These are phyloP conservation scores for Lasioglossum figueresi DNA, from an alignment of 2,888 invertebrate genomes.

Conservation along the genomic window DNA sequence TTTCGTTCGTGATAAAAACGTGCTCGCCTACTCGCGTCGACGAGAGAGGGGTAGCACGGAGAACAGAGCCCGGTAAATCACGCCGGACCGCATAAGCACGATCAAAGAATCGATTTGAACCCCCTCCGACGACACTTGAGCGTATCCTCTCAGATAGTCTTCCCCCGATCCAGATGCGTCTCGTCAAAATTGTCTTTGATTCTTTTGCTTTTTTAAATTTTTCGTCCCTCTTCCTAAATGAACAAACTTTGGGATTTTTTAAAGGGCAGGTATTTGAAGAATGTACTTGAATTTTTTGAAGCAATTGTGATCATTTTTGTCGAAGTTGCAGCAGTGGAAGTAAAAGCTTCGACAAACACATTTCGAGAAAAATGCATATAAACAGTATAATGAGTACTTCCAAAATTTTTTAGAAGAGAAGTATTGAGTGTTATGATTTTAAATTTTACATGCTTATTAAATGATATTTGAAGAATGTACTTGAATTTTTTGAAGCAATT, in stretches of 20 bases:
- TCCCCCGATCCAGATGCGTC: not conserved
- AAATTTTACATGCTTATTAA: no score
- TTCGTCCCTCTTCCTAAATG: fast-evolving
- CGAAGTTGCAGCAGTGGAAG: not conserved
- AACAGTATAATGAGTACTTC: no score
- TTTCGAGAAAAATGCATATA: not conserved
- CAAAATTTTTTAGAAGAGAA: no score
- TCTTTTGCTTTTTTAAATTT: not conserved
- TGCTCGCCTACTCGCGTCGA: constrained; percentile 4
- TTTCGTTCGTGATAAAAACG: constrained; percentile 51
- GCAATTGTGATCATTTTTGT: not conserved
- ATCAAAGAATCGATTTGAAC: constrained; percentile 29
- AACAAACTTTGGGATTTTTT: not conserved
- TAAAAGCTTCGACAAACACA: not conserved
- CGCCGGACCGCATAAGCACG: constrained; percentile 35
- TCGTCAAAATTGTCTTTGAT: not conserved
- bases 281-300: not conserved
- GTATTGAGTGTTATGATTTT: no score
- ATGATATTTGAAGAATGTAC: no score
- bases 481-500: no score
- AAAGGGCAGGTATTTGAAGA: not conserved
- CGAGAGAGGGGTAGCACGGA: not conserved
- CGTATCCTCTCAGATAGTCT: not conserved
- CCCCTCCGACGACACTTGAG: not conserved
- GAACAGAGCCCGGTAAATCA: constrained; percentile 43